Base-by-base conservation (phyloP, 2,888 invertebrate genomes). In the Osmoderma eremita region DNA sequence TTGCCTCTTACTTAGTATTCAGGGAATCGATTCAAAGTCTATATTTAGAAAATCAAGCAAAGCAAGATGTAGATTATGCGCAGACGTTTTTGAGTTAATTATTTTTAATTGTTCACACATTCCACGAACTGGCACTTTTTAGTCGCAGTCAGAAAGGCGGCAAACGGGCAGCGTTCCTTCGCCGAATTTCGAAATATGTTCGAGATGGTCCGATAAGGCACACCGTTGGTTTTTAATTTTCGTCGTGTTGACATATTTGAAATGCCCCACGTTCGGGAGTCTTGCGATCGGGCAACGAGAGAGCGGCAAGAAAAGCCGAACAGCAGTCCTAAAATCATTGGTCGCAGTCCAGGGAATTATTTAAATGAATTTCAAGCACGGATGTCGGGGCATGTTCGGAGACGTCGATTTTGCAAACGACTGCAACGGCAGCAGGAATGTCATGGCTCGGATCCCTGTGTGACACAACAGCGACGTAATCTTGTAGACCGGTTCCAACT, bases 301-400 rank as follows among this genome's bases (percentile, higher is more conserved):
- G n/a, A 56, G 56, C 42, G 41, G 15, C 22, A 48, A 61, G 58
- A 61, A 45, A 61, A 12, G 45, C 56, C 49, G 24, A 51, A 42
- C 53, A 63, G 51, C 53, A 15, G 41, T 51, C 42, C 53, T 53
- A 45, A 50, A 63, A 63, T 53, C 51, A 36, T 49, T 54, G 54
- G 50, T 45, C 45, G 38, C 38, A 20, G 58, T 22, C 58, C 49
- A 20, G 65, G 54, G 45, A 30, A 54, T 65, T 56, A 65, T 58
- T 65, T 65, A 65, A 65, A 65, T 65, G 48, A 65, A 48, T 56
- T 56, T 65, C 48, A 56, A 58, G 45, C 45, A 22, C 56, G 45
- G 45, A 61, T 61, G 56, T 48, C 56, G 56, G 38, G 48, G 24
- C 58, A 48, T 65, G 65, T 58, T 65, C 48, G 50, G 39, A 65